Evolutionary conservation across 2,113 vertebrate species (phyloP), one percentile per base, ranked within the genome.

Genomic region (Spea multiplicata): DNA sequence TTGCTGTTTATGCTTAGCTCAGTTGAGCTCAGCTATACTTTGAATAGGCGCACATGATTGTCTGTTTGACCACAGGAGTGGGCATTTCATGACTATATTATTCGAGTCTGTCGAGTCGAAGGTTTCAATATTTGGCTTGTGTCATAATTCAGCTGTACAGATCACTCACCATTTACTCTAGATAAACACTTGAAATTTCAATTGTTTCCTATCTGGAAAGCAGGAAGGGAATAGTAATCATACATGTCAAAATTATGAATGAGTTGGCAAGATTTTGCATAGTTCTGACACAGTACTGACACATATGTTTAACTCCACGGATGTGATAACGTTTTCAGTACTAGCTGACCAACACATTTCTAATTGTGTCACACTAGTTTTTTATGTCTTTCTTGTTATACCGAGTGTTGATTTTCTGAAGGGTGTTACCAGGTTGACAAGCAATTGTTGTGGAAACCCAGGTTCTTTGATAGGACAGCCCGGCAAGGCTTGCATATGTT

Each of bases 201-300:
- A 77, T 77, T 77, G 75, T 77, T 77, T 77, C 75, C 75, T 77
- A 77, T 77, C 77, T 79, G 44, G 62, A 73, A 79, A 64, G 62
- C 70, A 79, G 77, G 77, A 79, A 79, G 49, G 44, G 10, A 79
- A 67, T 66, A 66, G 71, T 61, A 79, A 59, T 79, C 61, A 66
- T 47, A 73, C 44, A 44, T 79, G 53, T 79, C 70, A 79, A 71
- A 16, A 79, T 57, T 70, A 77, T 67, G 70, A 71, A 73, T 62
- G 2, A 13, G 55, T 13, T 59, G 55, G 55, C 55, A 59, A 12
- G 1, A 4, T 9, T 59, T 59, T 13, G 14, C 4, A 13, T 59
- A 8, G 10, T 53, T 59, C 4, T 59, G 30, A 13, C 55, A 59
- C 12, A 59, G 4, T 59, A 59, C 55, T 59, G 55, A 59, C 55